Evolutionary conservation across 2,797 vertebrate species (phyloP).

Genomic region (Sarcophilus harrisii): DNA sequence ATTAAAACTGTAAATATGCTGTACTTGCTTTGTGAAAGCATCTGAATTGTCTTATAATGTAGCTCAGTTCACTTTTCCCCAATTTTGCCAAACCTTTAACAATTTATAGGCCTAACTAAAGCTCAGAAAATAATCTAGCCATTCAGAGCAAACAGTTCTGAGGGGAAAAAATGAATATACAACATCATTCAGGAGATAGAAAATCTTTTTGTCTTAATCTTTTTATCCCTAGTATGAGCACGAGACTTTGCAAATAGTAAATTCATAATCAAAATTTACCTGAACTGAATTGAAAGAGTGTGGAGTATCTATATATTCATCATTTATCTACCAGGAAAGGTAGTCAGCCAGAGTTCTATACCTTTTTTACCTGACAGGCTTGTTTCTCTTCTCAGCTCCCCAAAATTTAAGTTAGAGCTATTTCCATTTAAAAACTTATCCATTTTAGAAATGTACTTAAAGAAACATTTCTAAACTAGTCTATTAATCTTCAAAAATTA

Average conservation of each 20-base stretch:
- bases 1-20: slow-evolving; percentile 25
- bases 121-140: slow-evolving; percentile 1
- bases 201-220: not conserved
- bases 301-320: not conserved
- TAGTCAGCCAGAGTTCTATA: not conserved
- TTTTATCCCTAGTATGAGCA: not conserved
- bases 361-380: not conserved
- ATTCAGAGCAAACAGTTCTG: not conserved
- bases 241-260: not conserved
- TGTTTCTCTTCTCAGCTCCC: not conserved
- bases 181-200: not conserved
- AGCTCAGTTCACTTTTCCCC: slow-evolving; percentile 17
- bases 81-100: not conserved
- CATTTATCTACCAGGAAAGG: not conserved
- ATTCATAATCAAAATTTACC: not conserved
- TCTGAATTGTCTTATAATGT: not conserved
- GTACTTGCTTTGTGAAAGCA: slow-evolving; percentile 9
- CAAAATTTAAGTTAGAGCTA: not conserved
- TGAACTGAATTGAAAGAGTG: not conserved
- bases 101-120: not conserved
- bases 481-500: not conserved
- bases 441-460: not conserved
- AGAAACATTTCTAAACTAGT: not conserved
- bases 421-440: not conserved
- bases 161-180: not conserved